Evolutionary conservation across 2,888 invertebrate genomes (phyloP), one percentile per base, ranked within the genome.

Genomic region (Patella caerulea): DNA sequence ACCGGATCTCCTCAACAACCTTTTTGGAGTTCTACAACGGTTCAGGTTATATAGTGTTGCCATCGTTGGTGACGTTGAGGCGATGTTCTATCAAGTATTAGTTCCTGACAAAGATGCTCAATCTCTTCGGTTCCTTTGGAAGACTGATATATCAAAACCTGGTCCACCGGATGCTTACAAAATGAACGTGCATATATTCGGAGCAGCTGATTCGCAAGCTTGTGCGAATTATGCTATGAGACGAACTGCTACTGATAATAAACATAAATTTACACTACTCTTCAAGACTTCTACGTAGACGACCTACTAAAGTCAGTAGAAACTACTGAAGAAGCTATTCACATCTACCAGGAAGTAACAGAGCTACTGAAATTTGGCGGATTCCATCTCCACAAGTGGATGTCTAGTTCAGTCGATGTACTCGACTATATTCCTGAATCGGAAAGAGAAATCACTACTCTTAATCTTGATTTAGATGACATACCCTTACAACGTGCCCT

Each of bases 201-300:
- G 73, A 52, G 73, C 54, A 15, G 19, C 34, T 14, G 71, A 71
- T 24, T 71, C 29, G 24, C 71, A 29, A 71, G 24, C n/a, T 4
- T 71, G 71, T 71, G 71, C 71, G 15, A 71, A 71, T 71, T 71
- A 71, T 34, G 71, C 71, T 71, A 15, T 71, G n/a, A 71, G 71
- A 71, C 24, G 71, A 17, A 71, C 71, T 9, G 71, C 29, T 5
- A 11, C 15, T 17, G 71, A 71, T 24, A 15, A 71, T 71, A 9
- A 15, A 71, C 17, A 24, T 71, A 17, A 29, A 71, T 71, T 29
- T 34, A 71, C 14, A 71, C 71, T 17, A 34, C 34, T 15, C 7
- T n/a, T 19, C 14, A 24, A 24, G 34, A 71, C 34, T 71, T 71
- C 71, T 71, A 71, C 29, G 34, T 71, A 34, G 71, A 71, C 71